Evolutionary conservation across 2,113 vertebrate species (phyloP), one percentile per base, ranked within the genome.

Genomic region (Electrona antarctica): DNA sequence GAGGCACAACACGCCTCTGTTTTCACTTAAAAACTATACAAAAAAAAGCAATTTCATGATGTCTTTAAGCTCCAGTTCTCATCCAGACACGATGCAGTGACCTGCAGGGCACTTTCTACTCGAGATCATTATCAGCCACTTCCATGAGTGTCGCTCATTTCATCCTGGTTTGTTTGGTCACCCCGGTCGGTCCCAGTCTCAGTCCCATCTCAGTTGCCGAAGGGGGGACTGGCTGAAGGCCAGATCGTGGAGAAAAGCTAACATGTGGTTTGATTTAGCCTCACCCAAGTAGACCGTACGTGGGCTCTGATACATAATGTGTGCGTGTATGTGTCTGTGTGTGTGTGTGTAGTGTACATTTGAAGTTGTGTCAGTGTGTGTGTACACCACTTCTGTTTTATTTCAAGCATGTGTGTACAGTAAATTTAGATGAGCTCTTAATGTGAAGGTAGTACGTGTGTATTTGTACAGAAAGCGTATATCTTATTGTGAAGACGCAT

Each of bases 241-340:
- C 76, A 57, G 77, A 89, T 84, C 87, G 80, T 64, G 33, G 33
- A 85, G 73, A 48, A 60, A 83, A 73, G 64, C 63, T 72, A 76
- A 88, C 90, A 93, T 92, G 88, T 93, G 92, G 81, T 91, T 92
- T 88, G 80, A 87, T 74, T 93, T 93, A 89, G 57, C 77, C 51
- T 85, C 85, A 67, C 55, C 79, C 76, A 71, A 82, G 78, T 61
- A 72, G 82, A 83, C 65, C 55, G 62, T 79, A 78, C 64, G 64
- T 76, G 76, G 62, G 60, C 65, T 64, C 56, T 1, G 46, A 49
- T 49, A 11, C n/a, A 54, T n/a, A 13, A 6, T 65, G 81, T 67
- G 72, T 41, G 56, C 8, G 56, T 71, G 33, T 21, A 54, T 7
- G 60, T 29, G 15, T 29, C 21, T 28, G 12, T n/a, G 60, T 58